These are phyloP conservation scores for Poeciliopsis infans DNA, from an alignment of 2,797 vertebrate species.

Conservation along the genomic window DNA sequence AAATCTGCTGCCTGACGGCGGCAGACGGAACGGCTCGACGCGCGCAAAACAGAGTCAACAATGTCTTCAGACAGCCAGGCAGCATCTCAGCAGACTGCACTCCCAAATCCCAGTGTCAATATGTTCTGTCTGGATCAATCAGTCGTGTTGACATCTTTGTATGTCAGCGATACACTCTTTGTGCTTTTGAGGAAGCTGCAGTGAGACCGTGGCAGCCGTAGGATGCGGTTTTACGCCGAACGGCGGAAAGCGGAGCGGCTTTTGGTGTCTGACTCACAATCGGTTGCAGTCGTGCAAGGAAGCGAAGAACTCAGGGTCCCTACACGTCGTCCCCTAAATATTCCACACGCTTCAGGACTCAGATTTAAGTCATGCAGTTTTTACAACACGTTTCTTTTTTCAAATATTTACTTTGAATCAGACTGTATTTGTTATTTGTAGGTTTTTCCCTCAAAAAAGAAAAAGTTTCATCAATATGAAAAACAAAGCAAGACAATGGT, in stretches of 20 bases:
- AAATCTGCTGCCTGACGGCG: slow-evolving; percentile 16
- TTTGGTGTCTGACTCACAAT: slow-evolving; percentile 34
- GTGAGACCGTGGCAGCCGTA: slow-evolving; percentile 31
- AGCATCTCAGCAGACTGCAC: slow-evolving; percentile 25
- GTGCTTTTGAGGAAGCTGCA: slow-evolving; percentile 14
- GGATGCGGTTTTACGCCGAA: slow-evolving; percentile 26
- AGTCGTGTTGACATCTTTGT: slow-evolving; percentile 4
- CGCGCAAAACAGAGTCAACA: slow-evolving; percentile 10
- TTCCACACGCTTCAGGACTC: not conserved
- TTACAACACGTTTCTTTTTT: not conserved
- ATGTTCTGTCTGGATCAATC: slow-evolving; percentile 24
- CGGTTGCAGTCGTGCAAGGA: slow-evolving; percentile 22
- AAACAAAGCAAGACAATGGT: not conserved
- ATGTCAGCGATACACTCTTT: slow-evolving; percentile 12
- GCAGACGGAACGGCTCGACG: slow-evolving; percentile 13
- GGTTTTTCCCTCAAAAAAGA: not conserved
- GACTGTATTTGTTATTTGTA: not conserved
- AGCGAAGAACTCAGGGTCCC: slow-evolving; percentile 3
- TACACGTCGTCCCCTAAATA: not conserved
- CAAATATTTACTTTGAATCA: not conserved
- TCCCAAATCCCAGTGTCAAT: slow-evolving; percentile 25
- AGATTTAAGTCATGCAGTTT: not conserved
- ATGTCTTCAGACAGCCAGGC: slow-evolving; percentile 24
- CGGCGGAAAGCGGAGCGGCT: slow-evolving; percentile 35
- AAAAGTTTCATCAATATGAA: not conserved